Evolutionary conservation across 2,113 vertebrate species (phyloP), one percentile per base, ranked within the genome.

Genomic region (Atlantisia rogersi): DNA sequence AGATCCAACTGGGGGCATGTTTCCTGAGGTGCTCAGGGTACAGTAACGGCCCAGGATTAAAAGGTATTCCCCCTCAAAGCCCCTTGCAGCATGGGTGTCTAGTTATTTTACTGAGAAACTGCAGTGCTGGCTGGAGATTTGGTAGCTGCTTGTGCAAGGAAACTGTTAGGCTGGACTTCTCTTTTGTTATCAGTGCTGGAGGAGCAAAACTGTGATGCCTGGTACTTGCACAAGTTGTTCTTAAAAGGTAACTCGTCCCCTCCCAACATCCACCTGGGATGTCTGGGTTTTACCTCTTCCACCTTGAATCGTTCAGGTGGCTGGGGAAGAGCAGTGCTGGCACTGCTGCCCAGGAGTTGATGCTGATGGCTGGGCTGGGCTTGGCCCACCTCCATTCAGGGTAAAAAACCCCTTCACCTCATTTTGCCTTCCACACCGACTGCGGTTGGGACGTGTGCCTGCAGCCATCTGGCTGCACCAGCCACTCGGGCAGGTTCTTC

Each of bases 301-400:
- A 63, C 86, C 56, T 64, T 22, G 16, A 68, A 42, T 22, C 74
- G 19, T 74, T 29, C 40, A 26, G 55, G 50, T 1, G 1, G 22
- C 55, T 19, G 3, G 21, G 12, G 7, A 15, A 56, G 46, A 56
- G 32, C 1, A 1, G 37, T 52, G 40, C 39, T 0, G 2, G 15
- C 40, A 18, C 19, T 74, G 11, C 71, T 88, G 55, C n/a, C 55
- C 40, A 15, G 44, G 68, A 70, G 77, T 28, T 44, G 58, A 70
- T 52, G 29, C 63, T 59, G 83, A 39, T 40, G 56, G 31, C 67
- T 0, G 0, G n/a, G 64, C 35, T 0, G 0, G 11, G 42, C 65
- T 78, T 2, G 1, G 12, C 35, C 48, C 46, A 6, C 28, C 46
- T 89, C 48, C 31, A 48, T 1, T 1, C 11, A 29, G 58, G 28